These are phyloP conservation scores for Lota lota DNA, from an alignment of 2,113 vertebrate species.

Conservation along the genomic window DNA sequence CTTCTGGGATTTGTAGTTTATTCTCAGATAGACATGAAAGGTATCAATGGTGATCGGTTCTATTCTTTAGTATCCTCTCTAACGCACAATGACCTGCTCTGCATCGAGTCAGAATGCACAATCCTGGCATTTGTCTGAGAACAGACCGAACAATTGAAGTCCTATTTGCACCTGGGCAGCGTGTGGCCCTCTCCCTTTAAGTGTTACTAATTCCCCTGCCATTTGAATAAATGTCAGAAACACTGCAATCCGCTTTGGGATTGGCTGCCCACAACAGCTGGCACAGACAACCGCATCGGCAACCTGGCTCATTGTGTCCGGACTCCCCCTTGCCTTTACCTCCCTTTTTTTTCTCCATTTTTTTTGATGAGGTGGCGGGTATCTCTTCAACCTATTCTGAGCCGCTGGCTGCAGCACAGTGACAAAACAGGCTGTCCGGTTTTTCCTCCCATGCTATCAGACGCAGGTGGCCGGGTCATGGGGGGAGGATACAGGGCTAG, in stretches of 20 bases:
- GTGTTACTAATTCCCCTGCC: constrained; percentile 49
- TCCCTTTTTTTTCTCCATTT: constrained; percentile 4
- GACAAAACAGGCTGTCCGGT: constrained; percentile 11
- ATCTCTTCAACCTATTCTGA: constrained; percentile 23
- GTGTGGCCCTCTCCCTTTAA: constrained; percentile 39
- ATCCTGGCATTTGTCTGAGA: constrained; percentile 21
- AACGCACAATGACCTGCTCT: constrained; percentile 15
- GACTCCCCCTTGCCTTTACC: constrained; percentile 20
- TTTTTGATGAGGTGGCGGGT: constrained; percentile 17
- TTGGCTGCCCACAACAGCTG: constrained; percentile 50
- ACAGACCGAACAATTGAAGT: constrained; percentile 44
- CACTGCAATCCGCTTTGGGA: constrained; percentile 30
- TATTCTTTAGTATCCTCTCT: constrained; percentile 19
- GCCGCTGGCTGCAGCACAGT: constrained; percentile 16
- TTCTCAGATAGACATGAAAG: constrained; percentile 47
- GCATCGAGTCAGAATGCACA: constrained; percentile 21
- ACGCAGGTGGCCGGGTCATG: constrained; percentile 26
- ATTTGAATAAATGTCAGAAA: constrained; percentile 56
- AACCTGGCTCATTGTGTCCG: constrained; percentile 30
- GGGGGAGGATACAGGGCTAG: constrained; percentile 8
- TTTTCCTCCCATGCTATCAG: constrained; percentile 16
- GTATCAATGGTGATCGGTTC: constrained; percentile 11
- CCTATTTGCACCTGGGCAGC: constrained; percentile 59
- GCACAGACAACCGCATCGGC: constrained; percentile 42
- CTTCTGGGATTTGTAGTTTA: constrained; percentile 31